phyloP scores from a whole-genome alignment of 2,797 vertebrate genomes.

The Enteromius unitaeniatus region DNA sequence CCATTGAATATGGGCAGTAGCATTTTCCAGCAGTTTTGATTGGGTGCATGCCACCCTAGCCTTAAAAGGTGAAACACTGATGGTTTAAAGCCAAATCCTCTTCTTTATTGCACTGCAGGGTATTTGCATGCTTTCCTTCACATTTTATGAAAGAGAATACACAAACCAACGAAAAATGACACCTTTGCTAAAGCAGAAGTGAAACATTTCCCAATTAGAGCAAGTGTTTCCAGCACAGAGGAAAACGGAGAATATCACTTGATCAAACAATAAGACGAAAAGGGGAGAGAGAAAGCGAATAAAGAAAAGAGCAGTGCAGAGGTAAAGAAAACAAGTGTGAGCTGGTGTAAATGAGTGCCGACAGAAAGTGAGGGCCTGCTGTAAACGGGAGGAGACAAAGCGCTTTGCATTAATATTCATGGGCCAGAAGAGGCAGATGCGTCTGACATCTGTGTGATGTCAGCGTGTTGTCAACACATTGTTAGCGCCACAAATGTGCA shows the following conservation, averaged over 20 bases:
- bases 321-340: constrained; percentile 42
- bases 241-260: constrained; percentile 17
- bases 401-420: constrained; percentile 70
- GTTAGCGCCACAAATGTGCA: constrained; percentile 78
- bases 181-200: constrained; percentile 34
- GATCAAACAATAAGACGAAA: constrained; percentile 36
- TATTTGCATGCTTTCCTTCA: not conserved
- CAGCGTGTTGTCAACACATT: constrained; percentile 83
- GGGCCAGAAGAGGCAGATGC: constrained; percentile 77
- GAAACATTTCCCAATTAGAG: constrained; percentile 43
- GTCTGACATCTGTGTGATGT: constrained; percentile 82
- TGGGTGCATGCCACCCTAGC: not conserved
- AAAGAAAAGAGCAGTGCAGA: constrained; percentile 35
- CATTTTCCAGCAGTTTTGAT: not conserved
- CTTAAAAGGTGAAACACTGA: not conserved
- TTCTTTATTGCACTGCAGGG: not conserved
- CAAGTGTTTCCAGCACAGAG: constrained; percentile 23
- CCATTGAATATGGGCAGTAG: not conserved
- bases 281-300: constrained; percentile 25
- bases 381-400: constrained; percentile 53
- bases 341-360: constrained; percentile 46
- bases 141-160: constrained; percentile 12
- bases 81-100: not conserved
- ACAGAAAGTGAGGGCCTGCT: constrained; percentile 51
- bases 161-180: constrained; percentile 10